phyloP scores from a whole-genome alignment of 2,888 invertebrate species.

The Epistrophella euchroma region DNA sequence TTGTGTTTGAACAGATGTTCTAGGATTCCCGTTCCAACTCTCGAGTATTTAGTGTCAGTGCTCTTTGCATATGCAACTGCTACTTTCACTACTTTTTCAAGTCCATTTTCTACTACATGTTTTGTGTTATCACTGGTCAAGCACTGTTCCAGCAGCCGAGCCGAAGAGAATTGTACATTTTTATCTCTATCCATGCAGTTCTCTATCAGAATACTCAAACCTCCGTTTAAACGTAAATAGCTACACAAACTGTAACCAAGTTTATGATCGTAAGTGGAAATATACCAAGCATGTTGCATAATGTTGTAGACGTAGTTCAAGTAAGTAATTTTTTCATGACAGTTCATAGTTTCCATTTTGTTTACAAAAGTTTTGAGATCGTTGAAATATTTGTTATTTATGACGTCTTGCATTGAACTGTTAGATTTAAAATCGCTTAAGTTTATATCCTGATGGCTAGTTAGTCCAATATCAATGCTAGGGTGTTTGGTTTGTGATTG shows the following conservation, averaged over 20 bases:
- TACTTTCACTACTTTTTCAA: slow-evolving; percentile 95
- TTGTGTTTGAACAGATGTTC: slow-evolving; percentile 98
- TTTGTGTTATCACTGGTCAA: slow-evolving; percentile 97
- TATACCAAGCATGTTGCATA: slow-evolving; percentile 96
- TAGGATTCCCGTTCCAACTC: slow-evolving; percentile 95
- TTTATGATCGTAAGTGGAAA: slow-evolving; percentile 98
- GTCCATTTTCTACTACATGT: slow-evolving; percentile 95
- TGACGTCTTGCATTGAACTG: slow-evolving; percentile 91
- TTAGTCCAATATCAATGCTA: neutral
- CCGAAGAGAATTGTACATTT: slow-evolving; percentile 94
- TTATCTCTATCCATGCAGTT: slow-evolving; percentile 91
- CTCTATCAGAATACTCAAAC: slow-evolving; percentile 93
- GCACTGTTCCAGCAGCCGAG: slow-evolving; percentile 95
- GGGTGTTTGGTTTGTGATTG: neutral
- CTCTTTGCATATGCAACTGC: slow-evolving; percentile 92
- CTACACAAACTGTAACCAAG: slow-evolving; percentile 97
- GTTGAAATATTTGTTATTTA: slow-evolving; percentile 90
- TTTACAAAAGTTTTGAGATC: slow-evolving; percentile 90
- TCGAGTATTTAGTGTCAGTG: slow-evolving; percentile 91
- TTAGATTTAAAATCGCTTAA: slow-evolving; percentile 89
- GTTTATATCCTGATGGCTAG: neutral
- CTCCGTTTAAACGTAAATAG: slow-evolving; percentile 93
- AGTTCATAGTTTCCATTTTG: slow-evolving; percentile 85
- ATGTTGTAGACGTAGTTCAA: slow-evolving; percentile 91
- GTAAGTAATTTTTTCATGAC: slow-evolving; percentile 87